These are phyloP conservation scores for Molossus alvarezi DNA, from an alignment of 2,797 vertebrate genomes.

Conservation along the genomic window DNA sequence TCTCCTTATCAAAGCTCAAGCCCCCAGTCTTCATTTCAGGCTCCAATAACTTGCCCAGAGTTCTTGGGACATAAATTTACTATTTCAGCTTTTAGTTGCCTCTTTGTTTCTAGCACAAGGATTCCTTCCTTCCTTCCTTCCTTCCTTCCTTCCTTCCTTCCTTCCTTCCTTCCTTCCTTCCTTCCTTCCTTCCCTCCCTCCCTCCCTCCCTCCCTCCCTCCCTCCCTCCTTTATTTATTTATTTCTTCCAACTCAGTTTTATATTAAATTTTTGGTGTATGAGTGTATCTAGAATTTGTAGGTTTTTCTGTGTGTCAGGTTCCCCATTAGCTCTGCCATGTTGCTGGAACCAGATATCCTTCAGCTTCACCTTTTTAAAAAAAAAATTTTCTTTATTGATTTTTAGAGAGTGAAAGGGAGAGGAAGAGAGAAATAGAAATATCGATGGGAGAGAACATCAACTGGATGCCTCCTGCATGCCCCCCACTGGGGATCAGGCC, in stretches of 20 bases:
- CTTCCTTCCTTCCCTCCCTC: background rate
- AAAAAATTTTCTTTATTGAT: background rate
- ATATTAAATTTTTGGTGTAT: background rate
- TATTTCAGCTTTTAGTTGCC: background rate
- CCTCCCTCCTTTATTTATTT: background rate
- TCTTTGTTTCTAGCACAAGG: background rate
- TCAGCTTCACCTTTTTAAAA: slow-evolving; percentile 7
- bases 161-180: background rate
- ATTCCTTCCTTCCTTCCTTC: background rate
- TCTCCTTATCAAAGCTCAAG: background rate
- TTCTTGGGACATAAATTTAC: background rate
- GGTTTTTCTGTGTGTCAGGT: background rate
- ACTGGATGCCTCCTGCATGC: background rate
- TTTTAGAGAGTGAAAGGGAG: background rate
- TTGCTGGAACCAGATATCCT: background rate
- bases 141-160: background rate
- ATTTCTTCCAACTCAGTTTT: background rate
- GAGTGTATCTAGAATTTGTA: slow-evolving; percentile 40
- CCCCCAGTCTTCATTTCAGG: background rate
- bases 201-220: background rate
- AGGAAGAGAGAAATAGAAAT: no score
- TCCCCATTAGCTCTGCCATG: background rate
- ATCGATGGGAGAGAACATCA: background rate
- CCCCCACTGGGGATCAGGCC: no score
- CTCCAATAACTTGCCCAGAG: background rate